Evolutionary conservation across 1,140 invertebrate species (phyloP).

Genomic region (Cataglyphis hispanica): DNA sequence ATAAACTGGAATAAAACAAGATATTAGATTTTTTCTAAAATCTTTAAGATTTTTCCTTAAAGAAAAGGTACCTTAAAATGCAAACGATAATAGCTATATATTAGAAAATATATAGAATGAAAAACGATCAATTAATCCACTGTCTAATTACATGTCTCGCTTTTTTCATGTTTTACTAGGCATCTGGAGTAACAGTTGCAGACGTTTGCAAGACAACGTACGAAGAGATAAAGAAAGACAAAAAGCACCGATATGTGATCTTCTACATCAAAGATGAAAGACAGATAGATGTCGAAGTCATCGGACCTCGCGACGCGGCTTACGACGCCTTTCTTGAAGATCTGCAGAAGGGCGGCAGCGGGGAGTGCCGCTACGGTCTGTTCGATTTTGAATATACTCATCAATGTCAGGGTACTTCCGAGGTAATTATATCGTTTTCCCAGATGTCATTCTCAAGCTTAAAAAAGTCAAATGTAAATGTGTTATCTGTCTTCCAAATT

Average conservation of each 20-base stretch:
- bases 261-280: conserved; percentile 98
- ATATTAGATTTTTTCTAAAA: not conserved
- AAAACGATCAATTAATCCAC: not conserved
- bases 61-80: not conserved
- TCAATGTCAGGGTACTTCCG: conserved; percentile 97
- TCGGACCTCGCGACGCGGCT: conserved; percentile 94
- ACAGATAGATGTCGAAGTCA: conserved; percentile 96
- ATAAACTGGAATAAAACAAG: not conserved
- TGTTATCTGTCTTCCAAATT: too few species aligned
- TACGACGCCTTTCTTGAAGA: conserved; percentile 97
- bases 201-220: conserved; percentile 97
- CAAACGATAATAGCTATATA: conserved; percentile 4
- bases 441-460: not conserved
- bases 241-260: conserved; percentile 98
- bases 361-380: conserved; percentile 97
- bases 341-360: conserved; percentile 94
- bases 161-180: conserved; percentile 87
- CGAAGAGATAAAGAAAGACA: conserved; percentile 98
- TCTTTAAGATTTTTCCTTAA: not conserved
- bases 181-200: conserved; percentile 97
- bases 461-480: too few species aligned
- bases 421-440: conserved; percentile 85
- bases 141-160: not conserved
- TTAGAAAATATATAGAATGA: not conserved
- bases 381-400: conserved; percentile 98